Evolutionary conservation across 2,888 invertebrate species (phyloP), one percentile per base, ranked within the genome.

Genomic region (Pristionchus fissidentatus): DNA sequence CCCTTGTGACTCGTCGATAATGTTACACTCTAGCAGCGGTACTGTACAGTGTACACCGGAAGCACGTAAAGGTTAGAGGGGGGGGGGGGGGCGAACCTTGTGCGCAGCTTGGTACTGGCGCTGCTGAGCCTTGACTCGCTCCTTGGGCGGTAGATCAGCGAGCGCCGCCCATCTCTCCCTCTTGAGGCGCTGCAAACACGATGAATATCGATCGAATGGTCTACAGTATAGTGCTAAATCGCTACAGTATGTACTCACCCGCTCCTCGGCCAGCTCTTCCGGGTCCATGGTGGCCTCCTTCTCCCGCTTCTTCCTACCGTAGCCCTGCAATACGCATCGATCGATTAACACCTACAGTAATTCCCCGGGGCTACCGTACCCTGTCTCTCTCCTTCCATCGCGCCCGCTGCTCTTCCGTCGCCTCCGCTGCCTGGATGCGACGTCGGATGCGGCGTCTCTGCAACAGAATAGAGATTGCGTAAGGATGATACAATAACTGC

Each of bases 401-500:
- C n/a, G 22, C 70, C 8, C 29, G 22, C 26, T 26, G 29, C 70
- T 41, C 70, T 13, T 70, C 70, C 10, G 70, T 70, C n/a, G 10
- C 7, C 70, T 70, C 70, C 8, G 70, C 41, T 8, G n/a, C 19
- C 1, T 41, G 41, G 32, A 70, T 41, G 32, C 41, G 41, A 4
- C 70, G 70, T 35, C 43, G 70, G 19, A 70, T 22, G 0, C 70
- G 70, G n/a, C 70, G 70, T 70, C 41, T 70, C 70, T 70, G 70
- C 22, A 26, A 19, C 15, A n/a, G 22, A n/a, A 22, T 15, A 55
- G n/a, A n/a, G n/a, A n/a, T n/a, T n/a, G n/a, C n/a, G n/a, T n/a
- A n/a, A n/a, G n/a, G n/a, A 52, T 52, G 15, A n/a, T 22, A 22
- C 15, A n/a, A 52, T 8, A 52, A 26, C n/a, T 7, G 26, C 8